Evolutionary conservation across 1,140 invertebrate genomes (phyloP).

Genomic region (Galendromus occidentalis): DNA sequence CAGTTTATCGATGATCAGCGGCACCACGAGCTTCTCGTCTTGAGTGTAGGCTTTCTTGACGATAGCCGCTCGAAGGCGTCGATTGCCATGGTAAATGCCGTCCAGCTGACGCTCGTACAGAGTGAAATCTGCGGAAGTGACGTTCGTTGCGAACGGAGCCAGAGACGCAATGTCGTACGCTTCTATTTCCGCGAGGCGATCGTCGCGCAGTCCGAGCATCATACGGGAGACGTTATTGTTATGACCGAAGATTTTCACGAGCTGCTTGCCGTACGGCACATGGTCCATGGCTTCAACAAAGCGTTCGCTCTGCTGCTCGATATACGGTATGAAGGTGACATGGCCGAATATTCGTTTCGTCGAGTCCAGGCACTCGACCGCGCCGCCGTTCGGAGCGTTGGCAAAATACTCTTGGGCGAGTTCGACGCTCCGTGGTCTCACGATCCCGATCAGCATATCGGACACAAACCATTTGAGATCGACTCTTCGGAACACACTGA

Average conservation of each 20-base stretch:
- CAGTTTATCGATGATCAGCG: background rate
- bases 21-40: background rate
- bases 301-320: background rate
- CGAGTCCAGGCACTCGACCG: slow-evolving; percentile 1
- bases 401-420: background rate
- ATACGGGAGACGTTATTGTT: background rate
- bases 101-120: background rate
- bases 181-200: background rate
- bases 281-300: background rate
- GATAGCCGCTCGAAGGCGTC: background rate
- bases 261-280: background rate
- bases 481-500: background rate
- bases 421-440: background rate
- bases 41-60: background rate
- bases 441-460: background rate
- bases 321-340: background rate
- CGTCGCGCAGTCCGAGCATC: slow-evolving; percentile 1
- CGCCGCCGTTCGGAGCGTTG: background rate
- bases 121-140: background rate
- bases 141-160: background rate
- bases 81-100: background rate
- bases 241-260: background rate
- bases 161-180: background rate
- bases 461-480: background rate
- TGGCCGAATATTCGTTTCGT: slow-evolving; percentile 7